Evolutionary conservation across 2,888 invertebrate genomes (phyloP).

Genomic region (Prenolepis imparis): DNA sequence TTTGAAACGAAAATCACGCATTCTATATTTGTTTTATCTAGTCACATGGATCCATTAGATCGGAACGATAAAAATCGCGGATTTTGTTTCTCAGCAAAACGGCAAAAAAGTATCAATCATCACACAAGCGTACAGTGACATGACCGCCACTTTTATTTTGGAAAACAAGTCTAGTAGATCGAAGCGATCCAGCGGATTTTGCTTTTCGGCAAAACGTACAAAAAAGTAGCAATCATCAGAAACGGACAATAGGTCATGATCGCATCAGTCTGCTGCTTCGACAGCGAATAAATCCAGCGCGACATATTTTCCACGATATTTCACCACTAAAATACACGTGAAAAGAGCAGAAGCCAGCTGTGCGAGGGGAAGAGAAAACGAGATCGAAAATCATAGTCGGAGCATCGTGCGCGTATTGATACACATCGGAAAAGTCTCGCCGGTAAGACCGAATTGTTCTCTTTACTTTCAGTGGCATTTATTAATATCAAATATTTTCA

Average conservation of each 20-base stretch:
- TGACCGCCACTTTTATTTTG: conserved; percentile 37
- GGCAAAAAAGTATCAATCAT: conserved; percentile 46
- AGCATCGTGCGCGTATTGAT: not conserved
- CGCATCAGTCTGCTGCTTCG: conserved; percentile 44
- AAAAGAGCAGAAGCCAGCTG: not conserved
- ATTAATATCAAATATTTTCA: conserved; percentile 3
- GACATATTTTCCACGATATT: conserved; percentile 52
- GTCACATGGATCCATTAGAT: not conserved
- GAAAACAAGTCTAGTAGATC: conserved; percentile 36
- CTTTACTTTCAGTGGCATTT: not conserved
- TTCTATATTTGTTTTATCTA: not conserved
- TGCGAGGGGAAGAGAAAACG: not conserved
- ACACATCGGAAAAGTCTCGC: conserved; percentile 13
- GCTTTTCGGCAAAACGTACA: conserved; percentile 30
- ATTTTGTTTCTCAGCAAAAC: conserved; percentile 48
- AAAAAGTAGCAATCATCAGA: conserved; percentile 51
- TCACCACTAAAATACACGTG: conserved; percentile 15
- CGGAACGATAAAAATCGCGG: conserved; percentile 11
- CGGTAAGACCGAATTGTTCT: no score
- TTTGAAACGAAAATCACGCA: not conserved
- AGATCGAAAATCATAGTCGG: conserved; percentile 12
- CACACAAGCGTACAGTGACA: conserved; percentile 18
- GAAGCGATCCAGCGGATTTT: conserved; percentile 40
- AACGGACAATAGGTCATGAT: conserved; percentile 36
- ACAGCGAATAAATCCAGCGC: conserved; percentile 50